Conservation (phyloP, 2,888 invertebrate species). For the Venustoraphidia nigricollis region DNA sequence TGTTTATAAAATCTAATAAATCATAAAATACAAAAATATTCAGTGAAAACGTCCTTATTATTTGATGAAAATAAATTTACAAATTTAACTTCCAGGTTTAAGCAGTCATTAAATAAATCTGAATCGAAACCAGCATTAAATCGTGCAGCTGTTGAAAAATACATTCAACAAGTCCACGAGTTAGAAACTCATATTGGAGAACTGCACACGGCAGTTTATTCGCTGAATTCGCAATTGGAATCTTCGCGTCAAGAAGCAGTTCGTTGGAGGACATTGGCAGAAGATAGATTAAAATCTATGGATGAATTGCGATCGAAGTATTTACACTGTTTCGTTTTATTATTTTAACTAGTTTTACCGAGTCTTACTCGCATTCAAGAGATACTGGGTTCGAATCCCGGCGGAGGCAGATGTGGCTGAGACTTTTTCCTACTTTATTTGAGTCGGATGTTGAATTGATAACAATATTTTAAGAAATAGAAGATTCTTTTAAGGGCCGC, state of each 20-base stretch:
- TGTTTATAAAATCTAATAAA: neutral
- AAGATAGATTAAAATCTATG: conserved; percentile 48
- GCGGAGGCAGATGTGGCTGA: no score
- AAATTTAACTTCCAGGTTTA: no score
- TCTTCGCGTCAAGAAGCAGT: conserved; percentile 35
- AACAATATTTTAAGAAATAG: no score
- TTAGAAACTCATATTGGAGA: conserved; percentile 39
- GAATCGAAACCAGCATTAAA: conserved; percentile 12
- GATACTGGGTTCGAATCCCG: no score
- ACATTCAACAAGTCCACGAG: conserved; percentile 28
- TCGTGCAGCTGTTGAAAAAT: conserved; percentile 23
- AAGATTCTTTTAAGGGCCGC: no score
- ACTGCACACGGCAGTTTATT: conserved; percentile 30
- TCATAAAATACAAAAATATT: neutral
- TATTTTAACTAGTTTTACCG: neutral
- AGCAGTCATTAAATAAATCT: no score
- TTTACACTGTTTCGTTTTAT: neutral
- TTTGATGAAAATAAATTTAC: no score
- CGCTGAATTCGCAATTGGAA: conserved; percentile 34
- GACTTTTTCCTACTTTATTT: no score
- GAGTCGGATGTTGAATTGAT: no score
- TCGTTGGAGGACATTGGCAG: conserved; percentile 51
- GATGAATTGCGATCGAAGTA: conserved; percentile 30
- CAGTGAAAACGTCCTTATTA: neutral
- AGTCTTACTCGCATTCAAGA: neutral